phyloP scores from a whole-genome alignment of 2,888 invertebrate genomes.

The Diaperis boleti region DNA sequence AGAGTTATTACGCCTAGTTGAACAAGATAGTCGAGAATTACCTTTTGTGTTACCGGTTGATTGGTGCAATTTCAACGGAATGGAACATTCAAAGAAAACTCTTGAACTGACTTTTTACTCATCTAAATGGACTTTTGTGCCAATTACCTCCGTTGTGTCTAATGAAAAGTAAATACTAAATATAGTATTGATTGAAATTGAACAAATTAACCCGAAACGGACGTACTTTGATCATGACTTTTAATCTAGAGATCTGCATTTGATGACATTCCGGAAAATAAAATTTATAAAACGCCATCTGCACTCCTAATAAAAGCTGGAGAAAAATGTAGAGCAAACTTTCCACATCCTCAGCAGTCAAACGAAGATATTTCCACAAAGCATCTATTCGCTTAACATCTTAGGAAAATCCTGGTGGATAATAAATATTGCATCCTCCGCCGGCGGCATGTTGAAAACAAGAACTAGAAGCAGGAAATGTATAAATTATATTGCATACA shows the following conservation, averaged over 20 bases:
- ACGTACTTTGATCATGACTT: not conserved
- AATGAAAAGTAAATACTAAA: not conserved
- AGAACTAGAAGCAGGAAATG: conserved; percentile 21
- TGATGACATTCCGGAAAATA: too few species aligned
- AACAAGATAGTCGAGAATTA: not conserved
- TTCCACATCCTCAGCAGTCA: not conserved
- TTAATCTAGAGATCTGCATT: too few species aligned
- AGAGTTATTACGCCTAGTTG: not conserved
- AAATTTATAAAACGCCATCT: not conserved
- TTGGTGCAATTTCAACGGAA: conserved; percentile 8
- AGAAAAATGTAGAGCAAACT: not conserved
- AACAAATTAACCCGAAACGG: not conserved
- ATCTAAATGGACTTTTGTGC: not conserved
- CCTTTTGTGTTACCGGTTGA: conserved; percentile 9
- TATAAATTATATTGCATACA: conserved; percentile 32
- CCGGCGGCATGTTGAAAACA: not conserved
- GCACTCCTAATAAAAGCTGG: not conserved
- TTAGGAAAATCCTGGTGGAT: not conserved
- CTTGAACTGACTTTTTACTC: not conserved
- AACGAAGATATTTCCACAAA: not conserved
- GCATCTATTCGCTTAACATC: not conserved
- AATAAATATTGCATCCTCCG: conserved; percentile 14
- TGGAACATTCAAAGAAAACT: not conserved
- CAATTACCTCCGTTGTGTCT: not conserved
- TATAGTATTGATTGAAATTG: not conserved